A percentile compares a stretch with the other conserved stretches of the same genome.
These are phyloP conservation scores for Sakesphorus luctuosus DNA, from an alignment of 2,113 vertebrate species.

Conservation along the genomic window DNA sequence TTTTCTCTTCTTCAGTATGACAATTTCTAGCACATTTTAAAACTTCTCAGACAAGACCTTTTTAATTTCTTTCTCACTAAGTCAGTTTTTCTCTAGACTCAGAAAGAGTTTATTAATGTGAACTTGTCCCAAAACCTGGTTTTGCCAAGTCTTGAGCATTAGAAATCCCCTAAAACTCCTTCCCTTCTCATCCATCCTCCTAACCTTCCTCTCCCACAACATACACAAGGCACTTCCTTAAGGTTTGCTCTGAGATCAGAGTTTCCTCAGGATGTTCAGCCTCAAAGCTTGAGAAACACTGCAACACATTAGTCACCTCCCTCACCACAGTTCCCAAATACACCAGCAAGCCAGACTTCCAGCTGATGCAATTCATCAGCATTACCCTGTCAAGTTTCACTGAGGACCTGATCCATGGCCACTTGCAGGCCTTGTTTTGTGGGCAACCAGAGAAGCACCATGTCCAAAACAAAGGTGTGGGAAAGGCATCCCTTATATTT, in stretches of 20 bases:
- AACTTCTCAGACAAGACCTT: conserved; percentile 2
- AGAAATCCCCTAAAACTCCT: conserved; percentile 68
- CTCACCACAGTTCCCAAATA: conserved; percentile 50
- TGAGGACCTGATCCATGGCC: not conserved
- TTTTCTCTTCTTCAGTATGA: not conserved
- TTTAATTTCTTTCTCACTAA: conserved; percentile 32
- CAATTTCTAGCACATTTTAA: not conserved
- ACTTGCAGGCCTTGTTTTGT: not conserved
- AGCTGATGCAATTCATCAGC: conserved; percentile 47
- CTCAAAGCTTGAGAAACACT: conserved; percentile 48
- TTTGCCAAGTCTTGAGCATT: conserved; percentile 32
- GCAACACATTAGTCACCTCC: conserved; percentile 56
- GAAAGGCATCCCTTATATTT: not conserved
- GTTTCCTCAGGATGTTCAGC: conserved; percentile 64
- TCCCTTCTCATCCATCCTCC: conserved; percentile 44
- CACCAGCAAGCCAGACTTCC: conserved; percentile 18
- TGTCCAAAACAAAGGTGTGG: not conserved
- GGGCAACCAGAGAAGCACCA: not conserved
- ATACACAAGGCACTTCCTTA: conserved; percentile 55
- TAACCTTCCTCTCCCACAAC: conserved; percentile 31
- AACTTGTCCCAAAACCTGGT: conserved; percentile 8
- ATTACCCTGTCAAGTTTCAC: not conserved
- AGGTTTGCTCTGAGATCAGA: conserved; percentile 61
- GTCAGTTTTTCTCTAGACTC: conserved; percentile 53
- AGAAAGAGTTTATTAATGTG: conserved; percentile 53